phyloP scores from a whole-genome alignment of 1,140 invertebrate species.

The Ruditapes philippinarum region DNA sequence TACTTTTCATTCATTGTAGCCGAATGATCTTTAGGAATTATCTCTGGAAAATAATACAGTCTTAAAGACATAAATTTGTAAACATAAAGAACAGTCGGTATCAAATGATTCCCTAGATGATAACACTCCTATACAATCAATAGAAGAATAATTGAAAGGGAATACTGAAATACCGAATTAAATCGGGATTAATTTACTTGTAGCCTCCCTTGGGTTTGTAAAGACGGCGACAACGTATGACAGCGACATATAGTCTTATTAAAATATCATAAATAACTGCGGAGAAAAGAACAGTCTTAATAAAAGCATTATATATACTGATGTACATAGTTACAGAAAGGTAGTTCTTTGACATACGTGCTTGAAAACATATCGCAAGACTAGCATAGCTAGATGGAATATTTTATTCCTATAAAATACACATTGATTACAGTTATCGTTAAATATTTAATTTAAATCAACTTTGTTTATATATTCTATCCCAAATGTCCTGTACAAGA shows the following conservation, averaged over 20 bases:
- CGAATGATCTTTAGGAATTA: not conserved
- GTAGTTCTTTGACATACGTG: too few relatives aligned
- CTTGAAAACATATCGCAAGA: too few relatives aligned
- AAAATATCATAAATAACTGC: constrained; percentile 17
- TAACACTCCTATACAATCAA: not conserved
- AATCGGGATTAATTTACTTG: constrained; percentile 36
- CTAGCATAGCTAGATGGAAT: too few relatives aligned
- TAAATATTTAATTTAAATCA: too few relatives aligned
- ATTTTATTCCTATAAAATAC: too few relatives aligned
- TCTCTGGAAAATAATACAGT: not conserved
- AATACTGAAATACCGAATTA: constrained; percentile 21
- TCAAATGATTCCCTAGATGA: not conserved
- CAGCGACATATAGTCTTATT: not conserved
- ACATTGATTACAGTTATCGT: too few relatives aligned
- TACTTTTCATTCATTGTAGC: not conserved
- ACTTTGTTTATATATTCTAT: too few relatives aligned
- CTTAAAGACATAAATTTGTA: constrained; percentile 4
- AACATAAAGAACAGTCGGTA: not conserved
- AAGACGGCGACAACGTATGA: constrained; percentile 1
- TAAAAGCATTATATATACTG: too few relatives aligned
- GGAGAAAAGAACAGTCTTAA: too few relatives aligned
- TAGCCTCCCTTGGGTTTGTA: constrained; percentile 30
- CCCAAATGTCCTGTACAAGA: too few relatives aligned
- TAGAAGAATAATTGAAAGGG: constrained; percentile 11
- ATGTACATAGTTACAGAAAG: too few relatives aligned